Base-by-base conservation (phyloP, 2,888 invertebrate genomes). In the Empis stercorea region DNA sequence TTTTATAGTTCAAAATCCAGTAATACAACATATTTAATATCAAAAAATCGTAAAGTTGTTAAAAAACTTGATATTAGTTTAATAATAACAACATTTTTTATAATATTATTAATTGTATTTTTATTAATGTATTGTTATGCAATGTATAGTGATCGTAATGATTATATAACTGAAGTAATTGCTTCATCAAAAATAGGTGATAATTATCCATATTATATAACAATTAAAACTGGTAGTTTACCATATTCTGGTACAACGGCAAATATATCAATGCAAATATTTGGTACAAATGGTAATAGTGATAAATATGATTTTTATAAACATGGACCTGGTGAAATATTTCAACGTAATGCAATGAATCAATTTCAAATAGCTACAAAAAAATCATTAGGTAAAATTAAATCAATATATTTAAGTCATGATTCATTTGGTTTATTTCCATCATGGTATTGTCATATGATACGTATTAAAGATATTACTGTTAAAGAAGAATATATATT, bases 371-470 rank as follows among this genome's bases (percentile, higher is more conserved):
- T 52, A 0, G 14, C 23, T 10, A 47, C 49, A 13, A 10, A 11
- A 1, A 41, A 32, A 30, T 32, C 38, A 13, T 40, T 61, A 1
- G 51, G 52, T 0, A 10, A 11, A 14, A 9, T 56, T 4, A n/a
- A 43, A 10, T 46, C 48, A 9, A 45, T 55, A n/a, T 47, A 48
- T 20, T 41, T 56, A 10, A 20, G n/a, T 1, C 56, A 55, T 47
- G 59, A 60, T 39, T 51, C 48, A 10, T 41, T 48, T 4, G 61
- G 61, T n/a, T 52, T 59, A 20, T 60, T 57, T 46, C 57, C 60
- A 2, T 52, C 57, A 1, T 61, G 61, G 61, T 57, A 56, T 44
- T 60, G 59, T 42, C 54, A 54, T 27, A 44, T 49, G 11, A 54
- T 61, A 2, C 51, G 52, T 9, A 44, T 59, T 2, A 48, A 44